Base-by-base conservation (phyloP, 2,888 invertebrate species). In the Hirudinaria manillensis region DNA sequence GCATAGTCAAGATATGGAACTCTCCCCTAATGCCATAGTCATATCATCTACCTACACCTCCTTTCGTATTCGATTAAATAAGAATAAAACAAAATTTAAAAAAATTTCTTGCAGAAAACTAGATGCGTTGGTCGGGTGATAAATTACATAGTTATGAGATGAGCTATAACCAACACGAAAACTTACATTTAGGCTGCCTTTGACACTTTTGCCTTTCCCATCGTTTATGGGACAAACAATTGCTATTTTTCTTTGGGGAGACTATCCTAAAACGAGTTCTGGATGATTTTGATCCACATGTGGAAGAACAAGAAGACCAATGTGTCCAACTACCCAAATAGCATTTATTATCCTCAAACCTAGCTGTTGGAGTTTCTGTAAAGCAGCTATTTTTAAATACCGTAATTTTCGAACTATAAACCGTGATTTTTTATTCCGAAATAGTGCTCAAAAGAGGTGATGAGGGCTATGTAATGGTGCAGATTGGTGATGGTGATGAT, bases 241-340 rank as follows among this genome's bases (percentile, higher is more conserved):
- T 68, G 29, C 36, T 16, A 29, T 10, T 32, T 34, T 34, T 24
- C 68, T 32, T 6, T 34, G 32, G 2, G 36, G 61, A 29, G 29
- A 27, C 29, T n/a, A 61, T 24, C 61, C 24, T 24, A 13, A 10
- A 61, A 27, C 61, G 61, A n/a, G 61, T 61, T 61, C 61, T 61
- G 61, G n/a, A 61, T 7, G 61, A 61, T n/a, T 61, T 61, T 19
- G 29, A 34, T n/a, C 68, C 68, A 68, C 68, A 68, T 7, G 68
- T 29, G 7, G 68, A 32, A 29, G 68, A 68, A 36, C 68, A 68
- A 36, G 34, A 6, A 36, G 68, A 68, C 68, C 68, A 68, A 34
- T 32, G 27, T 32, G 68, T 29, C 68, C 68, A 68, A n/a, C 6
- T 32, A 34, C 29, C n/a, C 68, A 68, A 29, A 24, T 68, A 29